These are phyloP conservation scores for Sceloporus tristichus DNA, from an alignment of 2,113 vertebrate genomes.

Conservation along the genomic window DNA sequence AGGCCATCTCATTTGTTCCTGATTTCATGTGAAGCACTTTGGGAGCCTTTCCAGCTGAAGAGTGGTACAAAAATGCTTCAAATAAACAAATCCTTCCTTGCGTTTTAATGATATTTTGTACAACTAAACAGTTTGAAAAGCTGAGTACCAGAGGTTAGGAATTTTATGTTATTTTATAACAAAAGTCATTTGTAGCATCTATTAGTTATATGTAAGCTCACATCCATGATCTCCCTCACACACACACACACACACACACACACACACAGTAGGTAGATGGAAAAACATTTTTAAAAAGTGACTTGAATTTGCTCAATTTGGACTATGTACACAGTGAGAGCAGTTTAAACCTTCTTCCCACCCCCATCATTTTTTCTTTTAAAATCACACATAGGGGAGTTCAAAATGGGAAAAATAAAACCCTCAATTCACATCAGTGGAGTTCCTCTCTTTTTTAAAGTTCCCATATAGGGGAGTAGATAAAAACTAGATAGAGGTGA, in stretches of 20 bases:
- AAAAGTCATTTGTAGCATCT: neutral
- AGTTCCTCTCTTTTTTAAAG: too few relatives aligned
- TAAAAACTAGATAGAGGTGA: too few relatives aligned
- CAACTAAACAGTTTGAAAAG: neutral
- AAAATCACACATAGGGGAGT: too few relatives aligned
- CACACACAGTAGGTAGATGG: neutral
- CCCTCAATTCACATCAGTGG: too few relatives aligned
- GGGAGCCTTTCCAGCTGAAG: neutral
- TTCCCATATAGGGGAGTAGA: too few relatives aligned
- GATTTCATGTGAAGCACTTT: neutral
- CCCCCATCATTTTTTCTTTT: too few relatives aligned
- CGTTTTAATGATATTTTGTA: neutral
- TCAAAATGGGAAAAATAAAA: too few relatives aligned
- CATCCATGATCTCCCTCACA: neutral
- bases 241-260: neutral
- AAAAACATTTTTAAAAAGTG: neutral
- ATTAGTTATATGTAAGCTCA: neutral
- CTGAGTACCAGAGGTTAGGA: neutral
- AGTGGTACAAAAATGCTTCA: neutral
- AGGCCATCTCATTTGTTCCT: neutral
- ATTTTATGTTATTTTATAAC: neutral
- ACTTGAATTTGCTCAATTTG: too few relatives aligned
- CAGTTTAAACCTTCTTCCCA: too few relatives aligned
- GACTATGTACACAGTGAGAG: too few relatives aligned
- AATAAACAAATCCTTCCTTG: neutral